Conservation (phyloP, 2,888 invertebrate genomes). For the Netelia melanura region DNA sequence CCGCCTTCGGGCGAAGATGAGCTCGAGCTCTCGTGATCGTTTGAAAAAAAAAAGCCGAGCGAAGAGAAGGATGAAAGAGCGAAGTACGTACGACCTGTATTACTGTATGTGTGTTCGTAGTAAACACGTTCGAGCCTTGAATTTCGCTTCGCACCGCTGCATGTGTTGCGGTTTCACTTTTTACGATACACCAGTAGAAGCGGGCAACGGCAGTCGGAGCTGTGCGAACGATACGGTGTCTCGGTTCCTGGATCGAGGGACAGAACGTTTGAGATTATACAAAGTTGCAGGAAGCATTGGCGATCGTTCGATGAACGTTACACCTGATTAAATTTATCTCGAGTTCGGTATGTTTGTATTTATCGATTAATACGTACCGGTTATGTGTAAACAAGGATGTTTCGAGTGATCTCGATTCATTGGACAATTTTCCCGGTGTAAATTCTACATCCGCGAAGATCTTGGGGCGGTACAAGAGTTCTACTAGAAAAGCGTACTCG, state of each 20-base stretch:
- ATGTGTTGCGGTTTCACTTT: slow-evolving; percentile 18
- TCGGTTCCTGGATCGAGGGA: neutral
- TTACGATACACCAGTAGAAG: neutral
- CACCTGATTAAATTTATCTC: too few species aligned
- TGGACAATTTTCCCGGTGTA: too few species aligned
- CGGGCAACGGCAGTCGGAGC: neutral
- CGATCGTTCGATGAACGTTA: too few species aligned
- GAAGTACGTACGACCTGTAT: neutral
- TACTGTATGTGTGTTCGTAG: neutral
- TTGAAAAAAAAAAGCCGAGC: neutral
- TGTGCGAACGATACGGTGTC: neutral
- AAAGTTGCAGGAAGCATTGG: too few species aligned
- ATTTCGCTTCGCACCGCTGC: slow-evolving; percentile 14
- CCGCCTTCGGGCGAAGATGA: slow-evolving; percentile 1
- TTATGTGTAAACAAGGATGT: too few species aligned
- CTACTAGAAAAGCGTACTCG: neutral
- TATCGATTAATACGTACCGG: too few species aligned
- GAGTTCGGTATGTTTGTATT: too few species aligned
- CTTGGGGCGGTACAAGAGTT: neutral
- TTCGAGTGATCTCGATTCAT: too few species aligned
- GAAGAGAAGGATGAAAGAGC: neutral
- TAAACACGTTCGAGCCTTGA: slow-evolving; percentile 3
- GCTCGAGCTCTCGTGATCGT: neutral
- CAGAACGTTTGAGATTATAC: too few species aligned
- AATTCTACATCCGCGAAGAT: too few species aligned